Percentiles rank a stretch among this genome's conserved stretches.
Evolutionary conservation across 2,888 invertebrate species (phyloP).

Genomic region (Chrysolina oricalcia): DNA sequence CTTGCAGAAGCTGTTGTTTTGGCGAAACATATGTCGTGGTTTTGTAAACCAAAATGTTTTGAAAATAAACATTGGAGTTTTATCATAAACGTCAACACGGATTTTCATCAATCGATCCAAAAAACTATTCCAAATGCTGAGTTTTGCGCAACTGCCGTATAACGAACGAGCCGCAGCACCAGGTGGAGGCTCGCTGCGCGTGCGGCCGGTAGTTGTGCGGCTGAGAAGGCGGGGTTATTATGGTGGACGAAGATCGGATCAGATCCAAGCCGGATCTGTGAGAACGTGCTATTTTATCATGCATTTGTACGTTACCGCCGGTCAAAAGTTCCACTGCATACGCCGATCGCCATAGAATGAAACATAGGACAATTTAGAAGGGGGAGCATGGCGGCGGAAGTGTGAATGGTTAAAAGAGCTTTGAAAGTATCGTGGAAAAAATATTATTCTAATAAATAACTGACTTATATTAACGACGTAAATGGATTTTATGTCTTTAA

Average conservation of each 20-base stretch:
- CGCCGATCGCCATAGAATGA: conserved; percentile 67
- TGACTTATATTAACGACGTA: no score
- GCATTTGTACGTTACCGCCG: conserved; percentile 82
- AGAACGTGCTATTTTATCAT: conserved; percentile 72
- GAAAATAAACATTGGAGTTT: no score
- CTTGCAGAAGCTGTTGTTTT: no score
- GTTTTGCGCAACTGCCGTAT: conserved; percentile 84
- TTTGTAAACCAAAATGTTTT: no score
- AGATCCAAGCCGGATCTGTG: conserved; percentile 68
- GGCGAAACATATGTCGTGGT: no score
- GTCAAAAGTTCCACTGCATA: conserved; percentile 79
- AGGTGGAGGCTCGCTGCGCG: conserved; percentile 79
- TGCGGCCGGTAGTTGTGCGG: conserved; percentile 69
- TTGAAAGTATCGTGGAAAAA: not conserved
- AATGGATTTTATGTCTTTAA: no score
- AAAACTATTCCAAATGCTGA: conserved; percentile 82
- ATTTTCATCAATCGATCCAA: no score
- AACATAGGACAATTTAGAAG: conserved; percentile 64
- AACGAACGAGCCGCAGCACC: conserved; percentile 88
- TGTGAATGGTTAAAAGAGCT: conserved; percentile 36
- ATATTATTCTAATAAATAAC: no score
- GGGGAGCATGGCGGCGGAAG: conserved; percentile 30
- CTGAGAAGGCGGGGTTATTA: conserved; percentile 64
- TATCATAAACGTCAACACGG: no score
- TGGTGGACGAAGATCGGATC: conserved; percentile 61